Evolutionary conservation across 2,888 invertebrate genomes (phyloP).

Genomic region (Lasius platythorax): DNA sequence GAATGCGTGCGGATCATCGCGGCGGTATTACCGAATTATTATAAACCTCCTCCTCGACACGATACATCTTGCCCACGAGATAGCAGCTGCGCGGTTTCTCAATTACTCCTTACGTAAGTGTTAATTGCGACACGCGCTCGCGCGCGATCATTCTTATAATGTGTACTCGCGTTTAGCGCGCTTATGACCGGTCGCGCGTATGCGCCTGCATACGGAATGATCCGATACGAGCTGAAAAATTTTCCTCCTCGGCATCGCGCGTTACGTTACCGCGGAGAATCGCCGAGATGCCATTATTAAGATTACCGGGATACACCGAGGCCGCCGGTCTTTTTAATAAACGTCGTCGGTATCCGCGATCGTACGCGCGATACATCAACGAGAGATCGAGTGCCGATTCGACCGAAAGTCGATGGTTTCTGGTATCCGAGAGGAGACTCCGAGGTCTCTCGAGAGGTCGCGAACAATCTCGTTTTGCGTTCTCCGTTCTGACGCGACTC

Average conservation of each 20-base stretch:
- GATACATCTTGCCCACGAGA: slow-evolving; percentile 63
- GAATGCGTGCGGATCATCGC: slow-evolving; percentile 26
- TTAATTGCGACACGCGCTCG: slow-evolving; percentile 69
- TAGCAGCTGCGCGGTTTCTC: slow-evolving; percentile 69
- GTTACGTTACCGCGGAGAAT: slow-evolving; percentile 17
- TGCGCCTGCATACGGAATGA: slow-evolving; percentile 44
- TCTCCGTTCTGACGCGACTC: slow-evolving; percentile 27
- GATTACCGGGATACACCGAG: slow-evolving; percentile 1
- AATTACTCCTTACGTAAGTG: slow-evolving; percentile 73
- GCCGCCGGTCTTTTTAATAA: slow-evolving; percentile 17
- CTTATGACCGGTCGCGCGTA: slow-evolving; percentile 23
- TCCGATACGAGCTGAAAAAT: slow-evolving; percentile 36
- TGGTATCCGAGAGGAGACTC: background rate
- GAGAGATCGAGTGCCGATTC: slow-evolving; percentile 38
- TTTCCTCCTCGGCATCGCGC: slow-evolving; percentile 59
- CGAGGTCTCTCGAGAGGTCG: slow-evolving; percentile 39
- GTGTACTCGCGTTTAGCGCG: slow-evolving; percentile 45
- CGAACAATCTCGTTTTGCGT: background rate
- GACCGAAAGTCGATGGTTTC: slow-evolving; percentile 42
- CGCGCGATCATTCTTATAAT: slow-evolving; percentile 71
- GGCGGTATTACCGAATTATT: slow-evolving; percentile 64
- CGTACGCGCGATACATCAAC: slow-evolving; percentile 32
- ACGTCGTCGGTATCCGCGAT: slow-evolving; percentile 34
- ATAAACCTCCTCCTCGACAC: slow-evolving; percentile 64
- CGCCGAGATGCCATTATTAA: slow-evolving; percentile 47